Conservation (phyloP, 1,140 invertebrate genomes). For the Cepaea nemoralis region DNA sequence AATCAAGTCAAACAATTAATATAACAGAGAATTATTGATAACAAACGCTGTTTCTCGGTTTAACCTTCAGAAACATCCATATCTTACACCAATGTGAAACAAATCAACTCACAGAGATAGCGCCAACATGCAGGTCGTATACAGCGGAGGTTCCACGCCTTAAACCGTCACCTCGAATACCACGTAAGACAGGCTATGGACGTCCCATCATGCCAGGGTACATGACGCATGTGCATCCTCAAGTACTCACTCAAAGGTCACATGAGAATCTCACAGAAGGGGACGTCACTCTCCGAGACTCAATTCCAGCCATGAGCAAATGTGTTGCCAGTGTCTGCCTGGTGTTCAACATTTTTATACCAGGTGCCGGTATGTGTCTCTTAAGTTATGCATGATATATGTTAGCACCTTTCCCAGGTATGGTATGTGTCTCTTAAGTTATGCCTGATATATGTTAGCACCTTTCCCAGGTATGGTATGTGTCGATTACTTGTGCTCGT, state of each 20-base stretch:
- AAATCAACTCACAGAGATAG: no score
- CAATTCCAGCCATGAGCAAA: slow-evolving; percentile 73
- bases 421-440: no score
- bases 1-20: no score
- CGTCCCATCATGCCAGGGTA: slow-evolving; percentile 61
- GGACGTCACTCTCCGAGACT: slow-evolving; percentile 60
- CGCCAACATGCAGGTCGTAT: slow-evolving; percentile 68
- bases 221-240: slow-evolving; percentile 39
- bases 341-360: slow-evolving; percentile 72
- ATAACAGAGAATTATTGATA: no score
- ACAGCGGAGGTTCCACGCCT: slow-evolving; percentile 64
- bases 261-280: slow-evolving; percentile 52
- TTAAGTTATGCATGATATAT: no score
- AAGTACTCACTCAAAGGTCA: slow-evolving; percentile 35
- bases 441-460: no score
- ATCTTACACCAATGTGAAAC: no score
- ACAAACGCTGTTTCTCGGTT: no score
- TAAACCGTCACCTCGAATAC: slow-evolving; percentile 59
- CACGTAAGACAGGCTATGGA: slow-evolving; percentile 60
- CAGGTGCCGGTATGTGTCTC: slow-evolving; percentile 74
- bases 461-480: no score
- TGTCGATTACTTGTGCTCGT: no score
- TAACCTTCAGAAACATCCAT: no score
- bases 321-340: slow-evolving; percentile 72
- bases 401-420: no score